Base-by-base conservation (phyloP, 2,797 vertebrate species). In the Glyptemys insculpta region DNA sequence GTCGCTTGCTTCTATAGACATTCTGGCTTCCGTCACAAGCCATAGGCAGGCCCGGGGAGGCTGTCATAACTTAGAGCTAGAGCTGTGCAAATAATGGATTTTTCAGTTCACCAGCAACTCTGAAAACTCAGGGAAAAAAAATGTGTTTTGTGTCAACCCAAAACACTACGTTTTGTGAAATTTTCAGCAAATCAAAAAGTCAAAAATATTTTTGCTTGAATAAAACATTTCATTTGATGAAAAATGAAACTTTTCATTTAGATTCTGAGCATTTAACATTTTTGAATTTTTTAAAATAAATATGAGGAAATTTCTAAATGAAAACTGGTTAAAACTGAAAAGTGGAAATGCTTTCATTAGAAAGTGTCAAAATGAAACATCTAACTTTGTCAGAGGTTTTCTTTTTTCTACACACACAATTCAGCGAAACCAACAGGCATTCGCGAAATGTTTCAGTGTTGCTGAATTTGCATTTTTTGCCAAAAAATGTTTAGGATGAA, bases 11-110 rank as follows among this genome's bases (percentile, higher is more conserved):
- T 80, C 78, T 94, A 9, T 25, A 89, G 74, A 34, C 3, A 0
- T 74, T 86, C 80, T 78, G 44, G 83, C 92, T 80, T 84, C 74
- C 23, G 53, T 10, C 44, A 5, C 0, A 2, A 86, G 34, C 91
- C 86, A 53, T 50, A 84, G 89, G 92, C 91, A 89, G 81, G 44
- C 6, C 54, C 0, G 0, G n/a, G 19, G 56, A 79, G 68, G 50
- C 72, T 89, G 88, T 50, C 79, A 9, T 6, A 0, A 0, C 53
- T 78, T 57, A 62, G 76, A 56, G 29, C 57, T 59, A 29, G 31
- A 34, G 31, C 29, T 34, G 12, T 62, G 31, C 31, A 62, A 34
- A 62, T 15, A 62, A 62, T 62, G 7, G 59, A 34, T 62, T 34
- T 31, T 34, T 62, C 59, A 62, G 29, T 62, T 62, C 59, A 62